These are phyloP conservation scores for Holcopasites calliopsidis DNA, from an alignment of 1,140 invertebrate genomes.

Conservation along the genomic window DNA sequence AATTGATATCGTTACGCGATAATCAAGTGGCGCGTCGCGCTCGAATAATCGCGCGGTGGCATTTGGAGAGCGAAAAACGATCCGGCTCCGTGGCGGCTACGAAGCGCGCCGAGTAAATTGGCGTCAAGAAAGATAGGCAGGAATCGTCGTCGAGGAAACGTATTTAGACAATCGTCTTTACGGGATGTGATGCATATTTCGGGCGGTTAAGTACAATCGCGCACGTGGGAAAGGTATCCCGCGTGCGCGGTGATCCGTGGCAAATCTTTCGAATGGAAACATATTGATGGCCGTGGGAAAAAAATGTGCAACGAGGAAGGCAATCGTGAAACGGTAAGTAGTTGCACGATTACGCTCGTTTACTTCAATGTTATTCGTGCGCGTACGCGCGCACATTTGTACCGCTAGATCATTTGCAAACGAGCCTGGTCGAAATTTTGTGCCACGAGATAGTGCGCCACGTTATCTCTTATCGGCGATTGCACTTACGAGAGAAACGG, in stretches of 20 bases:
- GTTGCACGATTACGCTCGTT: neutral
- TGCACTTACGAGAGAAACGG: conserved; percentile 9
- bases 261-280: too few relatives aligned
- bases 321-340: neutral
- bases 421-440: conserved; percentile 5
- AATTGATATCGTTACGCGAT: conserved; percentile 23
- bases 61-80: conserved; percentile 8
- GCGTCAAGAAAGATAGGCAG: conserved; percentile 46
- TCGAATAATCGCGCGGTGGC: conserved; percentile 1
- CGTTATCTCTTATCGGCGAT: conserved; percentile 14
- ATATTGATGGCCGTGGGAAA: too few relatives aligned
- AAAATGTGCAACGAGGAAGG: too few relatives aligned
- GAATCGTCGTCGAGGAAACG: conserved; percentile 47
- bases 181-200: conserved; percentile 64
- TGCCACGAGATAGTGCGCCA: neutral
- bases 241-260: neutral
- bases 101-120: conserved; percentile 49
- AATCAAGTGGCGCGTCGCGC: conserved; percentile 4
- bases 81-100: neutral
- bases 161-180: conserved; percentile 58
- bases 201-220: conserved; percentile 59
- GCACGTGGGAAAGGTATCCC: conserved; percentile 36
- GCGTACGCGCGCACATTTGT: neutral
- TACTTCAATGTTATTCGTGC: too few relatives aligned
- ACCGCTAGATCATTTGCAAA: neutral